Base-by-base conservation (phyloP, 1,140 invertebrate genomes). In the Dufourea novaeangliae region DNA sequence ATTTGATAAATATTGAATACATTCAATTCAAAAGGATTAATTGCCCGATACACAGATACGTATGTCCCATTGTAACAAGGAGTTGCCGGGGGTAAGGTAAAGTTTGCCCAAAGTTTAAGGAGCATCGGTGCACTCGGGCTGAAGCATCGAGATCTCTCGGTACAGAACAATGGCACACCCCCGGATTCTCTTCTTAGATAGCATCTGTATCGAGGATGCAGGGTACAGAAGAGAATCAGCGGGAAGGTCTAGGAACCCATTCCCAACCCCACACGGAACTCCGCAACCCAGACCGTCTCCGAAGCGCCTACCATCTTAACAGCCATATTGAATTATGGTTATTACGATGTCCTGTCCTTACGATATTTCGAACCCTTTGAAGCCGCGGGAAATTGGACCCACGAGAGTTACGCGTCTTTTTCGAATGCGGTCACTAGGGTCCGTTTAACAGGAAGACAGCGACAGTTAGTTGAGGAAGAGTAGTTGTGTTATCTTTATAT, bases 311-410 rank as follows among this genome's bases (percentile, higher is more conserved):
- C 80, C 81, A 89, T 90, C 89, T 90, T 88, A 90, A 81, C 81
- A 80, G 85, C 85, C 77, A 86, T 89, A 90, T 90, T 88, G 88
- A 89, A 87, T 90, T 90, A 89, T 86, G 88, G 85, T 86, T 87
- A 88, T 89, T 88, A 88, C 86, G 69, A 87, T 71, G 74, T 67
- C 69, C 78, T 83, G 64, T 86, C 79, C 86, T 87, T 76, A 82
- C 70, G 83, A 89, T 84, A 88, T 85, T 88, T 87, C 79, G 64
- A 68, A 63, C 80, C 82, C 86, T 88, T 88, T 82, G 84, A 88
- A 82, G 80, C 69, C 34, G 50, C 34, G 54, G 67, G 52, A 73
- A 76, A 78, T 80, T 84, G 82, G 39, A 80, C 79, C 74, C 52
- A 27, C 29, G 61, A 64, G 46, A 74, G 54, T 25, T 39, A 17